Percentiles rank a stretch among this genome's conserved stretches.
These are phyloP conservation scores for Microcebus lehilahytsara DNA, from an alignment of 2,113 vertebrate genomes.

Conservation along the genomic window DNA sequence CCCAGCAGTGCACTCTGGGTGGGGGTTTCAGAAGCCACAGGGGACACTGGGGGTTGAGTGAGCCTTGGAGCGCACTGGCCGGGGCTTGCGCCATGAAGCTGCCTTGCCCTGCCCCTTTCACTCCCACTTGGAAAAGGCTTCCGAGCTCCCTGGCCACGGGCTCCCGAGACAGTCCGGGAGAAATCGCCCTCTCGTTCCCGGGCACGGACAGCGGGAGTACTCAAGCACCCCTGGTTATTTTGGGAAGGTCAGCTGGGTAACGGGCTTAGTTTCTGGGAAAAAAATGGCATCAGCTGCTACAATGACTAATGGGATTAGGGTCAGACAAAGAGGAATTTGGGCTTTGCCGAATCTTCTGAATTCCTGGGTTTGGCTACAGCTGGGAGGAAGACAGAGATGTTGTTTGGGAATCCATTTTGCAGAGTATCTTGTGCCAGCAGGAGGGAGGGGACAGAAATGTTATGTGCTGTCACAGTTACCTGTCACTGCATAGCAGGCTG, in stretches of 20 bases:
- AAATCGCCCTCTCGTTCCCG: neutral
- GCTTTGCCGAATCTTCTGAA: neutral
- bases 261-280: neutral
- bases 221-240: neutral
- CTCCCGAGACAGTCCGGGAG: neutral
- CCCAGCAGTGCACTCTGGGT: too few relatives aligned
- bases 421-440: neutral
- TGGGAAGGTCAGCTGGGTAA: neutral
- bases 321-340: neutral
- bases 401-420: neutral
- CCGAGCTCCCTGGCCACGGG: neutral
- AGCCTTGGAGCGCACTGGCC: too few relatives aligned
- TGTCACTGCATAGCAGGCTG: neutral
- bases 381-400: neutral
- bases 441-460: neutral
- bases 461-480: neutral
- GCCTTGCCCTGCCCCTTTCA: neutral
- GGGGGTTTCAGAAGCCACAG: neutral
- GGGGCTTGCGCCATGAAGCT: neutral
- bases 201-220: neutral
- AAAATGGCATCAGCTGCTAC: neutral
- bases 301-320: neutral
- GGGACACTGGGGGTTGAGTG: neutral
- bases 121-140: neutral
- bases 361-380: neutral